These are phyloP conservation scores for Cathartes aura DNA, from an alignment of 2,113 vertebrate species.

Conservation along the genomic window DNA sequence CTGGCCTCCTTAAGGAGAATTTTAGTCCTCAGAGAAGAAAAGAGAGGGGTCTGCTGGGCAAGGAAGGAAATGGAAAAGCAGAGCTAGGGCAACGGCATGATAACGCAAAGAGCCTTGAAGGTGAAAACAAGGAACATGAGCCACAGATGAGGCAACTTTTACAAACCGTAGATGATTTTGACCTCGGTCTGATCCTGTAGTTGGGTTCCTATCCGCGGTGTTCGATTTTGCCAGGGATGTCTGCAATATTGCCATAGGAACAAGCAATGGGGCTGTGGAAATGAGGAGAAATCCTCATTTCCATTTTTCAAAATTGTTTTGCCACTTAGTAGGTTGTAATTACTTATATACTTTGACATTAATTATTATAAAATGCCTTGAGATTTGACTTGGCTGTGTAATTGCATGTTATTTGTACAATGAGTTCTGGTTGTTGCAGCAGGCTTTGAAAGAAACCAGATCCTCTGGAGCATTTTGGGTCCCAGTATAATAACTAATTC, in stretches of 20 bases:
- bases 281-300: slow-evolving; percentile 4
- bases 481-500: neutral
- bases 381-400: slow-evolving; percentile 33
- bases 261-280: neutral
- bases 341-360: slow-evolving; percentile 39
- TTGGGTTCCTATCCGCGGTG: neutral
- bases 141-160: neutral
- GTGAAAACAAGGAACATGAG: neutral
- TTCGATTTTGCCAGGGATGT: neutral
- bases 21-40: neutral
- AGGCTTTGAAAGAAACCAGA: neutral
- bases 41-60: neutral
- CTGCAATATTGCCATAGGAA: neutral
- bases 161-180: neutral
- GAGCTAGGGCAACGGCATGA: neutral
- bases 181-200: neutral
- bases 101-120: neutral
- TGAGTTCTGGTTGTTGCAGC: neutral
- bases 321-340: neutral
- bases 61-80: neutral
- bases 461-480: neutral
- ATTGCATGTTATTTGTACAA: slow-evolving; percentile 11
- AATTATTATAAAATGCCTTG: slow-evolving; percentile 48
- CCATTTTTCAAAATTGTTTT: slow-evolving; percentile 14
- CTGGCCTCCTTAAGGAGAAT: neutral